Evolutionary conservation across 2,113 vertebrate species (phyloP).

Genomic region (Lagenorhynchus albirostris): DNA sequence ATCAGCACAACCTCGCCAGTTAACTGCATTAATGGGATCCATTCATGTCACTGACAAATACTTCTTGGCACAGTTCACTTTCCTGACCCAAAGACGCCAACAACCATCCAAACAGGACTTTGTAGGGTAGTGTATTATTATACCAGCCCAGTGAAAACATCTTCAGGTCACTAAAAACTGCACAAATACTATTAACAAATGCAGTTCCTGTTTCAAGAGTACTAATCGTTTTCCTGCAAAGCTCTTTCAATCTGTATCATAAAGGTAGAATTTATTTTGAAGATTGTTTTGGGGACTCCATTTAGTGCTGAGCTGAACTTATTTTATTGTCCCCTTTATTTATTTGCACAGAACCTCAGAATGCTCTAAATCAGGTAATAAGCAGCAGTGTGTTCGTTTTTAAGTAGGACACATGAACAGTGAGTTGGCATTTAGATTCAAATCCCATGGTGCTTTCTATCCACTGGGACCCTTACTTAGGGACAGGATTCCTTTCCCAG

Average conservation of each 20-base stretch:
- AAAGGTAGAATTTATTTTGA: slow-evolving; percentile 41
- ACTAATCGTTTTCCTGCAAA: slow-evolving; percentile 59
- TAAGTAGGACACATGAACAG: slow-evolving; percentile 40
- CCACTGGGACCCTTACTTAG: slow-evolving; percentile 27
- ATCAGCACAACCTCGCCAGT: not conserved
- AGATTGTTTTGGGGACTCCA: slow-evolving; percentile 55
- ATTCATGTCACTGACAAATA: slow-evolving; percentile 72
- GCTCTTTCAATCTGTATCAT: slow-evolving; percentile 45
- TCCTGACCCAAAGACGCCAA: slow-evolving; percentile 78
- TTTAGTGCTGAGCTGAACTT: not conserved
- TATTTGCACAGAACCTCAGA: slow-evolving; percentile 31
- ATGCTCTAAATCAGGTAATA: not conserved
- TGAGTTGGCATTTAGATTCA: slow-evolving; percentile 56
- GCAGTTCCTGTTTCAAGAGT: slow-evolving; percentile 65
- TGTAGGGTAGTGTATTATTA: not conserved
- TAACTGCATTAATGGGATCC: slow-evolving; percentile 64
- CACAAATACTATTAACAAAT: slow-evolving; percentile 69
- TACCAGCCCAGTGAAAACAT: slow-evolving; percentile 68
- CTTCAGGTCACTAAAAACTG: slow-evolving; percentile 59
- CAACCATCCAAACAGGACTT: slow-evolving; percentile 39
- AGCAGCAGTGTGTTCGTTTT: slow-evolving; percentile 52
- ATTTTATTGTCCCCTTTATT: not conserved
- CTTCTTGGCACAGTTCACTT: slow-evolving; percentile 79
- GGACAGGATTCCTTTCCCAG: slow-evolving; percentile 47
- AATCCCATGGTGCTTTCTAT: slow-evolving; percentile 53